Percentiles rank a stretch among this genome's conserved stretches.
phyloP scores from a whole-genome alignment of 2,797 vertebrate genomes.

The Dipus sagitta region DNA sequence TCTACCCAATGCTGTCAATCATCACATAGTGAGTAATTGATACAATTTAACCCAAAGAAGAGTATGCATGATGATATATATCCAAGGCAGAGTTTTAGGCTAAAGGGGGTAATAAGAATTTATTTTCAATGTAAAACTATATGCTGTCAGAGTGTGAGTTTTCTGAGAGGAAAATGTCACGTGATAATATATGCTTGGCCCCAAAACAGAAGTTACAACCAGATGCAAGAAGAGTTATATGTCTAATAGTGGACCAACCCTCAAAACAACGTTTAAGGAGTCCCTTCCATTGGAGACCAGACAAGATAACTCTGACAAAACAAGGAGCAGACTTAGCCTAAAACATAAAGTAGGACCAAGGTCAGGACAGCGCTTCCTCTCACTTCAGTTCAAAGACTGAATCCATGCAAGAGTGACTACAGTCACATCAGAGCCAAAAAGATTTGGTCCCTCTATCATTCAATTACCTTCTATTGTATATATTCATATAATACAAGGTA shows the following conservation, averaged over 20 bases:
- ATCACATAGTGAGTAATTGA: not conserved
- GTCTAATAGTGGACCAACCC: not conserved
- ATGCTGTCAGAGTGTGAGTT: not conserved
- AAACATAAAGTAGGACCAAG: conserved; percentile 37
- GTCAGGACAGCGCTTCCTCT: not conserved
- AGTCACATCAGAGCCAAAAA: not conserved
- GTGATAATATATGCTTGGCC: not conserved
- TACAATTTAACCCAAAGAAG: conserved; percentile 28
- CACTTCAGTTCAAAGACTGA: conserved; percentile 23
- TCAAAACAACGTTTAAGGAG: not conserved
- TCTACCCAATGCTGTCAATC: not conserved
- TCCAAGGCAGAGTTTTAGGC: not conserved
- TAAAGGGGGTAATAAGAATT: conserved; percentile 13
- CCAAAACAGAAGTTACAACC: not conserved
- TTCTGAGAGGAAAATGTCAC: conserved; percentile 27
- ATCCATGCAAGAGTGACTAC: not conserved
- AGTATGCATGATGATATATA: not conserved
- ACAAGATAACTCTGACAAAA: conserved; percentile 34
- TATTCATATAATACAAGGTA: not conserved
- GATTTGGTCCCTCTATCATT: conserved; percentile 31
- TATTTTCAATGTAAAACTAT: conserved; percentile 48
- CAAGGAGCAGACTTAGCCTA: conserved; percentile 20
- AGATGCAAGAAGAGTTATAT: not conserved
- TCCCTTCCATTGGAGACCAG: not conserved
- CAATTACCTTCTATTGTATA: conserved; percentile 51